These are phyloP conservation scores for Serilophus lunatus DNA, from an alignment of 2,113 vertebrate genomes.

Conservation along the genomic window DNA sequence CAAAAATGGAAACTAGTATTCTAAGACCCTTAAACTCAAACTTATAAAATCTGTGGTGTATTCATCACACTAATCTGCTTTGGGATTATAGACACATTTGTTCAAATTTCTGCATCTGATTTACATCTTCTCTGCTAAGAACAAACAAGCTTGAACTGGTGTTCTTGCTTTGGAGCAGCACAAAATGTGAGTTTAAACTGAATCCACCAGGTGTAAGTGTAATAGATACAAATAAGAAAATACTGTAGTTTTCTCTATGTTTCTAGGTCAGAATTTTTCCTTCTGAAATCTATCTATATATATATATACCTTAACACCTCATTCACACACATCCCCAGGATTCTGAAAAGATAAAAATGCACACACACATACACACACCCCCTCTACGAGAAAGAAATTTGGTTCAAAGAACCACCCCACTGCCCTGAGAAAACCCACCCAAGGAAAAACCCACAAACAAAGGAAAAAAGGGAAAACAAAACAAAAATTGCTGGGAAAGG, in stretches of 20 bases:
- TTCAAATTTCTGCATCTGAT: background rate
- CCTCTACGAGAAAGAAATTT: no score
- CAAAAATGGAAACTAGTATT: background rate
- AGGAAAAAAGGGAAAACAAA: no score
- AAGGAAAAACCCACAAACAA: no score
- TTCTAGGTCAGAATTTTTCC: background rate
- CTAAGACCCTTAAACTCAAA: background rate
- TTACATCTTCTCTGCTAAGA: background rate
- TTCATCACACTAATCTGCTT: background rate
- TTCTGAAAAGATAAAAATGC: no score
- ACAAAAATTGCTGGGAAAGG: no score
- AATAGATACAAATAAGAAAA: background rate
- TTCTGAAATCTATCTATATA: no score
- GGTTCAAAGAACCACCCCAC: no score
- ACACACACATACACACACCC: no score
- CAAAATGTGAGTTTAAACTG: background rate
- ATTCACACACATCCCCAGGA: no score
- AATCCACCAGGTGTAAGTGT: background rate
- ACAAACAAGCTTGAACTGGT: rapidly evolving
- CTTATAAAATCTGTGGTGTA: background rate
- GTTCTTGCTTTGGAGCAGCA: background rate
- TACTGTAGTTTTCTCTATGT: background rate
- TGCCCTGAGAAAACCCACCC: no score
- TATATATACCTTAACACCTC: no score
- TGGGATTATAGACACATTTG: background rate